Conservation (phyloP, 2,797 vertebrate genomes). For the Platyrinchus mystaceus region DNA sequence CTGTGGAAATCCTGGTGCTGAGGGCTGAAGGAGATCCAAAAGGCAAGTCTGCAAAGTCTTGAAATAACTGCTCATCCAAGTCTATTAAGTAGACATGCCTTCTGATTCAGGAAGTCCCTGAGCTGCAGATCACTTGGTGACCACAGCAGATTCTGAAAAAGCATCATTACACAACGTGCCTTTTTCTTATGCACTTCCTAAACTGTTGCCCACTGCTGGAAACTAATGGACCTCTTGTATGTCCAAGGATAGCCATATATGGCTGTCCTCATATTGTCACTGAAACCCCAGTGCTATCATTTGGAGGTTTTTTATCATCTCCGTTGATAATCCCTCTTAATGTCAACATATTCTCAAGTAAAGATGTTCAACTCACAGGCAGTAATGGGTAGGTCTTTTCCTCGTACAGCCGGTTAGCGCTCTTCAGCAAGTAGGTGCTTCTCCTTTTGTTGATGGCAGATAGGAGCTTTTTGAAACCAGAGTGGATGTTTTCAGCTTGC, state of each 20-base stretch:
- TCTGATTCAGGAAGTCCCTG: background rate
- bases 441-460: slow-evolving; percentile 2
- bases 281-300: background rate
- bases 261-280: background rate
- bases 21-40: background rate
- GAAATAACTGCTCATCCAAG: background rate
- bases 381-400: slow-evolving; percentile 34
- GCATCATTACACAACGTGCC: background rate
- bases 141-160: background rate
- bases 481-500: slow-evolving; percentile 7
- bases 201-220: background rate
- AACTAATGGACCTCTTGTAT: background rate
- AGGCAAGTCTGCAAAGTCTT: background rate
- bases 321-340: background rate
- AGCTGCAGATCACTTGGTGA: background rate
- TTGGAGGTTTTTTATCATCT: background rate
- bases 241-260: background rate
- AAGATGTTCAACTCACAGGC: background rate
- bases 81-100: background rate
- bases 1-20: background rate
- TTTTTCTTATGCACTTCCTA: background rate
- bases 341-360: background rate
- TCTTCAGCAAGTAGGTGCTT: slow-evolving; percentile 29
- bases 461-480: slow-evolving; percentile 31
- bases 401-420: slow-evolving; percentile 22